Percentiles rank a stretch among this genome's conserved stretches.
These are phyloP conservation scores for Arenicola marina DNA, from an alignment of 2,888 invertebrate genomes.

Conservation along the genomic window DNA sequence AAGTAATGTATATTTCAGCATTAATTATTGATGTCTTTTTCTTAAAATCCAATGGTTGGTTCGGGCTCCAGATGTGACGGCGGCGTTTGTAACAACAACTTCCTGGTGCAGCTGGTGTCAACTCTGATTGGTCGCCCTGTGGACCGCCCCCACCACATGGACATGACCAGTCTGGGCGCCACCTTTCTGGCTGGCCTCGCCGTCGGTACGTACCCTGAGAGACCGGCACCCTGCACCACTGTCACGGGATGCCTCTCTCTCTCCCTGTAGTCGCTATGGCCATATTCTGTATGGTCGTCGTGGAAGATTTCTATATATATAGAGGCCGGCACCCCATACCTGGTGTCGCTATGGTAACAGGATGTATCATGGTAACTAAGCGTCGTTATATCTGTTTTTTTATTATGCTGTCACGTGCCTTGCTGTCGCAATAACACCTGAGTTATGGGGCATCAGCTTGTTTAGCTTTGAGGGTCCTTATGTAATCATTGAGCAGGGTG, in stretches of 20 bases:
- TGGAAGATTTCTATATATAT: not conserved
- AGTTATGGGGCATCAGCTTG: no score
- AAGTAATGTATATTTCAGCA: no score
- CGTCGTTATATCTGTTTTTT: no score
- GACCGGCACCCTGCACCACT: no score
- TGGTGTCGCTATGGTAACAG: no score
- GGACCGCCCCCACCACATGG: slow-evolving; percentile 73
- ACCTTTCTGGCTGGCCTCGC: slow-evolving; percentile 83
- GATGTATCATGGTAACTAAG: not conserved
- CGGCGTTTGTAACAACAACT: slow-evolving; percentile 94
- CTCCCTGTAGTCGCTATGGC: not conserved
- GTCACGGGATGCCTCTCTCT: not conserved
- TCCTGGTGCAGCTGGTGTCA: slow-evolving; percentile 84
- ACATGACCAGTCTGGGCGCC: slow-evolving; percentile 85
- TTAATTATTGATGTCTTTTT: no score
- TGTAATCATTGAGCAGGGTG: no score
- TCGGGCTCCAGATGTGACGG: slow-evolving; percentile 85
- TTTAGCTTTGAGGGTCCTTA: no score
- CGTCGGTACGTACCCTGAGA: slow-evolving; percentile 67
- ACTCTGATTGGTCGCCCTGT: slow-evolving; percentile 78
- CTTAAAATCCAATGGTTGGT: no score
- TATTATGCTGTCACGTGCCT: no score
- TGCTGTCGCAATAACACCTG: no score
- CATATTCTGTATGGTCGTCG: not conserved
- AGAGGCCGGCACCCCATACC: no score